Conservation (phyloP, 2,888 invertebrate genomes). For the Linnaemya vulpina region DNA sequence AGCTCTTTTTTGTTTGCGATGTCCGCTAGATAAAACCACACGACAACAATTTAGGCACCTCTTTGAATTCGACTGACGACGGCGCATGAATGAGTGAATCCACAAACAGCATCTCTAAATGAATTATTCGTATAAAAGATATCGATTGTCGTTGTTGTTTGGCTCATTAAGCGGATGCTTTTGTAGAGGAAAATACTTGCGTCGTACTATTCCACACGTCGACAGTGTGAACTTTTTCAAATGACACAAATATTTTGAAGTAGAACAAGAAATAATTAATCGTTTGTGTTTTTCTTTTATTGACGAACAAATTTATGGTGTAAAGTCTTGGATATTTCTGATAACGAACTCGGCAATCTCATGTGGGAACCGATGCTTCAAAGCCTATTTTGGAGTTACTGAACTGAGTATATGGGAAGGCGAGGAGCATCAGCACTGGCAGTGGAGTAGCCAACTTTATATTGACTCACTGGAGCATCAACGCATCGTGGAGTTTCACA, state of each 20-base stretch:
- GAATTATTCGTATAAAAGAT: slow-evolving; percentile 10
- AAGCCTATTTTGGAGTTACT: no score
- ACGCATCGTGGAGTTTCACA: no score
- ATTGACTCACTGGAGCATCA: no score
- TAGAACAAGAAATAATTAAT: neutral
- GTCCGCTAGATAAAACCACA: slow-evolving; percentile 15
- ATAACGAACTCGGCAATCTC: no score
- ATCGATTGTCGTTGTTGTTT: slow-evolving; percentile 11
- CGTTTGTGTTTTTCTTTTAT: neutral
- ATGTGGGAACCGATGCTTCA: no score
- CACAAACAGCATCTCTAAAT: slow-evolving; percentile 29
- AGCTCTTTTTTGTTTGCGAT: neutral
- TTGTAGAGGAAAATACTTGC: slow-evolving; percentile 7
- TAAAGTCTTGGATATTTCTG: no score
- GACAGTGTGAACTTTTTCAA: neutral
- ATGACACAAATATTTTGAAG: neutral
- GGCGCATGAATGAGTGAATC: neutral
- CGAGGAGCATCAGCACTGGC: no score
- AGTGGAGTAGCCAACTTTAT: no score
- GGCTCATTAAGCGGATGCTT: slow-evolving; percentile 31
- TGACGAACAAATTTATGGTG: neutral
- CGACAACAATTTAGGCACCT: slow-evolving; percentile 47
- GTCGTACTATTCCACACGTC: neutral
- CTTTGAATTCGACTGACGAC: neutral
- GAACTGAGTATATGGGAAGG: no score